A percentile compares a stretch with the other conserved stretches of the same genome.
phyloP scores from a whole-genome alignment of 1,140 invertebrate species.

The Gonioctena quinquepunctata region DNA sequence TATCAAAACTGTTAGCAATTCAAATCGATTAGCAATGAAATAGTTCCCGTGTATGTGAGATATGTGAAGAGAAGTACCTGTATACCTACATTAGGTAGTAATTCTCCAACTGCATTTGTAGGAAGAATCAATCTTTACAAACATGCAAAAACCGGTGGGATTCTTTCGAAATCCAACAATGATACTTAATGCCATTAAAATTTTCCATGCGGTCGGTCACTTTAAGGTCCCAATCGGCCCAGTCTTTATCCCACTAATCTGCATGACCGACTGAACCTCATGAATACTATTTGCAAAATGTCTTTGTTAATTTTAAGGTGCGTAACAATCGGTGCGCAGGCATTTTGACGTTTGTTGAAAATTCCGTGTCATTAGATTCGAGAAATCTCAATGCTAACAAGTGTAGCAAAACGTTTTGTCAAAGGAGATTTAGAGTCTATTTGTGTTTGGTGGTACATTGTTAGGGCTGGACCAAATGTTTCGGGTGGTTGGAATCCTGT shows the following conservation, averaged over 20 bases:
- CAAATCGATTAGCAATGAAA: too few relatives aligned
- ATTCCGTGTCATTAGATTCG: slow-evolving; percentile 26
- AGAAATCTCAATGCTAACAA: slow-evolving; percentile 26
- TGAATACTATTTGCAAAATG: slow-evolving; percentile 14
- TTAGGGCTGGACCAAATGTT: slow-evolving; percentile 17
- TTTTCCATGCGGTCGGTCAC: slow-evolving; percentile 9
- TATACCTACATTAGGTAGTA: neutral
- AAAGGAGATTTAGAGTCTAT: neutral
- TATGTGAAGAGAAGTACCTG: too few relatives aligned
- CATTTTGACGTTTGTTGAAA: slow-evolving; percentile 28
- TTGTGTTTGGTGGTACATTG: slow-evolving; percentile 17
- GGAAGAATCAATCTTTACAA: neutral
- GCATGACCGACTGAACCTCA: slow-evolving; percentile 6
- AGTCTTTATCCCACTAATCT: neutral
- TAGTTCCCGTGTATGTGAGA: too few relatives aligned
- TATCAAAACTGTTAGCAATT: too few relatives aligned
- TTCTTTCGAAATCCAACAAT: slow-evolving; percentile 10
- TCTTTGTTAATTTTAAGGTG: slow-evolving; percentile 21
- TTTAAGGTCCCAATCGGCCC: neutral
- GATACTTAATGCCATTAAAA: slow-evolving; percentile 18
- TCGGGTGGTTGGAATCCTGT: slow-evolving; percentile 19
- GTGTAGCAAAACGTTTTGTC: slow-evolving; percentile 15
- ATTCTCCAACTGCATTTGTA: neutral
- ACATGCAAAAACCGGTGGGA: neutral
- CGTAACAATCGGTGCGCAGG: slow-evolving; percentile 28